A percentile compares a stretch with the other conserved stretches of the same genome.
phyloP scores from a whole-genome alignment of 2,113 vertebrate species.

The Azemiops feae region DNA sequence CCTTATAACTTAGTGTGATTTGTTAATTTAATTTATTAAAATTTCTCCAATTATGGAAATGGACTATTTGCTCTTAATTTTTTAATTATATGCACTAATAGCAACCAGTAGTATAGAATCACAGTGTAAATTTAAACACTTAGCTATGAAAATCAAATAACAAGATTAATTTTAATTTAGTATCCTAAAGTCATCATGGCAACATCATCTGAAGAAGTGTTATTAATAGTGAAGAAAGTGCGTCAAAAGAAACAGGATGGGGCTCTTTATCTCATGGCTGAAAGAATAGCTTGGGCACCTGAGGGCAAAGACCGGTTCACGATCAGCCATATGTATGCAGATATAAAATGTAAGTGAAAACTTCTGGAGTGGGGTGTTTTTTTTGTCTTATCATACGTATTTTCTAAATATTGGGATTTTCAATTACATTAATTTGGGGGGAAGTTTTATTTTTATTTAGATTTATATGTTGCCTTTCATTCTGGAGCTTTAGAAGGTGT shows the following conservation, averaged over 20 bases:
- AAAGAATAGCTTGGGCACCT: constrained; percentile 94
- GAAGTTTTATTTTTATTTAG: background rate
- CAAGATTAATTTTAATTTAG: constrained; percentile 29
- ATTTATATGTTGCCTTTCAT: background rate
- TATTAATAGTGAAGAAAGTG: constrained; percentile 93
- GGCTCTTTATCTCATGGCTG: constrained; percentile 96
- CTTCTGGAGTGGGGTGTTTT: background rate
- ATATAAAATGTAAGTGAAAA: constrained; percentile 91
- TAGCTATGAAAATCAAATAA: background rate
- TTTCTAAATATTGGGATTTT: fast-evolving
- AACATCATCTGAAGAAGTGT: constrained; percentile 95
- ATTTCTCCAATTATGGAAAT: background rate
- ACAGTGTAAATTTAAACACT: background rate
- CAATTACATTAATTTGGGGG: background rate
- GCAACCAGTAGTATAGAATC: background rate
- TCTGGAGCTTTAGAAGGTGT: background rate
- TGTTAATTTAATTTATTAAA: background rate
- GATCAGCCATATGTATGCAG: constrained; percentile 93
- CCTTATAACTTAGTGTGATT: background rate
- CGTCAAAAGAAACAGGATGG: constrained; percentile 98
- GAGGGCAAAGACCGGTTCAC: constrained; percentile 98
- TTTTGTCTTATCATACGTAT: background rate
- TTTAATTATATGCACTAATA: background rate
- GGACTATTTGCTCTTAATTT: background rate
- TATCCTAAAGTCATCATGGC: constrained; percentile 76